Percentiles rank a stretch among this genome's conserved stretches.
Conservation (phyloP, 2,797 vertebrate genomes). For the Anisognathus igniventris region DNA sequence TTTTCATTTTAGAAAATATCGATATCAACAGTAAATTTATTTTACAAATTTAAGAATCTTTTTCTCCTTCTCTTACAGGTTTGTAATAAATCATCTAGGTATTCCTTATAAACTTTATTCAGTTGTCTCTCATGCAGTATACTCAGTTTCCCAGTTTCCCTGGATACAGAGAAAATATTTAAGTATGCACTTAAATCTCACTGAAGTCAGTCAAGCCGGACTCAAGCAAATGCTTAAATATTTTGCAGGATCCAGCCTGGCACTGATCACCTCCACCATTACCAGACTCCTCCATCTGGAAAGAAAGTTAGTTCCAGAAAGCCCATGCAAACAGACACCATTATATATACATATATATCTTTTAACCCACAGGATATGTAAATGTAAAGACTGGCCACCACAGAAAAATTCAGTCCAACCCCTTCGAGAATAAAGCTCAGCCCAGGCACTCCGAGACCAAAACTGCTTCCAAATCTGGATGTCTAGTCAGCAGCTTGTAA, state of each 20-base stretch:
- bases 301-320: conserved; percentile 15
- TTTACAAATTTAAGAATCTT: neutral
- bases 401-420: neutral
- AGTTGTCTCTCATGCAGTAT: neutral
- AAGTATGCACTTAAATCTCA: conserved; percentile 8
- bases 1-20: neutral
- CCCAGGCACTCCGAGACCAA: conserved; percentile 6
- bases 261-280: conserved; percentile 7
- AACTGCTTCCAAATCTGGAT: neutral
- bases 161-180: neutral
- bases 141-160: neutral
- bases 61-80: neutral
- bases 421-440: conserved; percentile 16
- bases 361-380: neutral
- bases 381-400: conserved; percentile 22
- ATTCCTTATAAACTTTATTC: neutral
- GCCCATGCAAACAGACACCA: neutral
- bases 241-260: conserved; percentile 4
- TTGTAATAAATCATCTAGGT: neutral
- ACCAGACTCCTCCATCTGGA: conserved; percentile 23
- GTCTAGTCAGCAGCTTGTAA: conserved; percentile 9
- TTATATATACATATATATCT: neutral
- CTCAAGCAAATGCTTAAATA: conserved; percentile 18
- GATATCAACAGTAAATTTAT: neutral
- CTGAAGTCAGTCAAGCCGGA: neutral